Conservation (phyloP, 1,140 invertebrate genomes). For the Neomicropteryx cornuta region DNA sequence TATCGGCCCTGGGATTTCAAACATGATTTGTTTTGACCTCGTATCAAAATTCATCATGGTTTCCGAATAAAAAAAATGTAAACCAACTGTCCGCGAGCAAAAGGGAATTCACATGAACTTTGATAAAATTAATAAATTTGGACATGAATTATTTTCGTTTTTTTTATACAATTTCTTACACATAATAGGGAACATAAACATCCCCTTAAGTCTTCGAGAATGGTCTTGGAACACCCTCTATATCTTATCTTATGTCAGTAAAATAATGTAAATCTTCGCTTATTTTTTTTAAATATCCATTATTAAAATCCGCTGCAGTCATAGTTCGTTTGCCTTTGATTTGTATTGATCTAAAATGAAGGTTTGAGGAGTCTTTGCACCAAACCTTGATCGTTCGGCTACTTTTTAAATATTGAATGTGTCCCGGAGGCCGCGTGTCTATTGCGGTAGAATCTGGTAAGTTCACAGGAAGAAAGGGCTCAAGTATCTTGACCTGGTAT, state of each 20-base stretch:
- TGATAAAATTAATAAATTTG: too few relatives aligned
- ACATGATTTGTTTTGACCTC: too few relatives aligned
- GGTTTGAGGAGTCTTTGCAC: constrained; percentile 43
- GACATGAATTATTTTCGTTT: too few relatives aligned
- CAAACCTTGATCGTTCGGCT: constrained; percentile 40
- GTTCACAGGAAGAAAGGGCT: constrained; percentile 34
- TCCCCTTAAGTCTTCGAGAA: too few relatives aligned
- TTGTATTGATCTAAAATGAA: constrained; percentile 45
- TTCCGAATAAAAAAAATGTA: too few relatives aligned
- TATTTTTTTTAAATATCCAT: constrained; percentile 50
- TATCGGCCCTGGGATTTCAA: too few relatives aligned
- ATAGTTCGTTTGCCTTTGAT: constrained; percentile 47
- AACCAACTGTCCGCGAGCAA: too few relatives aligned
- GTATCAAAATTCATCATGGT: too few relatives aligned
- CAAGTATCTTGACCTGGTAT: constrained; percentile 46
- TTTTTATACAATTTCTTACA: too few relatives aligned
- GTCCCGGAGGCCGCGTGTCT: constrained; percentile 23
- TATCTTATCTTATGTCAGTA: constrained; percentile 4
- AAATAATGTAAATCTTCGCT: constrained; percentile 11
- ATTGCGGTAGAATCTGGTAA: constrained; percentile 5
- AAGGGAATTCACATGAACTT: too few relatives aligned
- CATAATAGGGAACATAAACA: too few relatives aligned
- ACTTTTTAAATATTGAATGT: constrained; percentile 38
- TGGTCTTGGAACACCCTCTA: too few relatives aligned
- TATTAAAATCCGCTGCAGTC: constrained; percentile 53